Percentiles rank a stretch among this genome's conserved stretches.
Conservation (phyloP, 2,113 vertebrate species). For the Anarhynchus alexandrinus region DNA sequence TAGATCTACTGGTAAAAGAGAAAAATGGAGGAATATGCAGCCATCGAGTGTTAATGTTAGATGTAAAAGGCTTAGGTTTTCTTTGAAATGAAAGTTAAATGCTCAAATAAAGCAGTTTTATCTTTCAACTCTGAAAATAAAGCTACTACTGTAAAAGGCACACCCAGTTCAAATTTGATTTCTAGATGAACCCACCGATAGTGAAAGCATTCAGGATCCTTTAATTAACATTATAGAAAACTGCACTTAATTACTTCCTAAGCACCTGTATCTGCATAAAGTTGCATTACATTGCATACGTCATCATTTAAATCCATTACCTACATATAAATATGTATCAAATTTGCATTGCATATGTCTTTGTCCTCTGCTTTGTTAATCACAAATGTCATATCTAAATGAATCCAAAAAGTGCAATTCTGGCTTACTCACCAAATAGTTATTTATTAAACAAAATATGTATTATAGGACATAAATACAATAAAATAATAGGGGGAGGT, state of each 20-base stretch:
- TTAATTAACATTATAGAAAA: slow-evolving; percentile 8
- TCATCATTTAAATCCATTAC: slow-evolving; percentile 13
- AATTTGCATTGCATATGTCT: slow-evolving; percentile 7
- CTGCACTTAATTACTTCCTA: slow-evolving; percentile 17
- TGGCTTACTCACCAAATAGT: not conserved
- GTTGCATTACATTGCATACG: not conserved
- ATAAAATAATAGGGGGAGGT: not conserved
- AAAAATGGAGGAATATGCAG: not conserved
- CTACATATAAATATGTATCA: not conserved
- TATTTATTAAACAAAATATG: not conserved
- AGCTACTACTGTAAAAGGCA: not conserved
- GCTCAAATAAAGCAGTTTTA: not conserved
- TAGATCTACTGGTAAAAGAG: not conserved
- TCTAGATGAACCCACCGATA: not conserved
- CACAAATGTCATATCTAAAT: not conserved
- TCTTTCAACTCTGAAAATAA: not conserved
- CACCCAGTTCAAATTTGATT: not conserved
- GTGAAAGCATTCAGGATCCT: not conserved
- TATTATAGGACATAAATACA: not conserved
- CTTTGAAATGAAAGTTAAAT: not conserved
- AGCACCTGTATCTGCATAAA: slow-evolving; percentile 18
- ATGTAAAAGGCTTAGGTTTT: not conserved
- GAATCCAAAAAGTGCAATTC: not conserved
- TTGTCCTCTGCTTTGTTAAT: not conserved
- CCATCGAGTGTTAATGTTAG: not conserved